These are phyloP conservation scores for Agonopterix heracliana DNA, from an alignment of 2,888 invertebrate species.

Conservation along the genomic window DNA sequence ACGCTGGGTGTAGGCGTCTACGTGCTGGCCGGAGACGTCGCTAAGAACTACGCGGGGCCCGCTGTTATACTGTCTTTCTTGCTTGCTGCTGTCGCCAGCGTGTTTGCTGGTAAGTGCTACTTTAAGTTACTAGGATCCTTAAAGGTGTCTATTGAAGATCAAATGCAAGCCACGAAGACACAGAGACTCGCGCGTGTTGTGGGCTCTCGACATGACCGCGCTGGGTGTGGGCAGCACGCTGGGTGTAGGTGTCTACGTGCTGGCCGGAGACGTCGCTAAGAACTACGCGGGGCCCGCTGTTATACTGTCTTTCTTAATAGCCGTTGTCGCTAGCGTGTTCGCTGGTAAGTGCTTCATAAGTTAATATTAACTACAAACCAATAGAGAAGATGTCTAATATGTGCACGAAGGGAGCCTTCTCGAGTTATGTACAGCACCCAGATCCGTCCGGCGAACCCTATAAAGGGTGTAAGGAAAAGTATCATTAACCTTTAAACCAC, in stretches of 20 bases:
- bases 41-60: slow-evolving; percentile 88
- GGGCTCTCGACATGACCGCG: neutral
- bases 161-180: too few species aligned
- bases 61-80: slow-evolving; percentile 91
- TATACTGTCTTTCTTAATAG: slow-evolving; percentile 89
- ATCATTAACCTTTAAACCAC: too few species aligned
- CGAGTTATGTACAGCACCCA: too few species aligned
- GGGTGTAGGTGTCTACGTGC: slow-evolving; percentile 8
- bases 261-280: slow-evolving; percentile 90
- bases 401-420: too few species aligned
- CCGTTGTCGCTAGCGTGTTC: slow-evolving; percentile 80
- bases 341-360: slow-evolving; percentile 78
- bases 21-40: slow-evolving; percentile 90
- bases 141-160: too few species aligned
- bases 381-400: too few species aligned
- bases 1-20: slow-evolving; percentile 94
- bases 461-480: too few species aligned
- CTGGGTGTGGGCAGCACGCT: neutral
- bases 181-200: too few species aligned
- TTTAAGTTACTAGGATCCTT: neutral
- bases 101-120: slow-evolving; percentile 84
- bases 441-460: too few species aligned
- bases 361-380: neutral
- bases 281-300: slow-evolving; percentile 91
- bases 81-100: slow-evolving; percentile 93